Evolutionary conservation across 2,888 invertebrate species (phyloP), one percentile per base, ranked within the genome.

Genomic region (Cyrtodaria siliqua): DNA sequence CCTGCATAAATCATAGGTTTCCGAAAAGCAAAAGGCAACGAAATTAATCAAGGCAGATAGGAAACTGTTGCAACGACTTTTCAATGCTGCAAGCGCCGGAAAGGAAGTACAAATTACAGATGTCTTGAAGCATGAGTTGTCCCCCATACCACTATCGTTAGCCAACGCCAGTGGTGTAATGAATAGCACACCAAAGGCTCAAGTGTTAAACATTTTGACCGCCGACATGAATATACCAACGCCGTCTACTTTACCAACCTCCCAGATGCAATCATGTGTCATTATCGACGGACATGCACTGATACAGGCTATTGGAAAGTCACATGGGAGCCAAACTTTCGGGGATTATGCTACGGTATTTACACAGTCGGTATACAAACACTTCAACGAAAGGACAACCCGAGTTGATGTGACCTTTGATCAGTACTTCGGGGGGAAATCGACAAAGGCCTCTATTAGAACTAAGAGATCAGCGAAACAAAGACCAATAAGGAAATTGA

Each of bases 341-440:
- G 50, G 49, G 38, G 60, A 68, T n/a, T 27, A 60, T 53, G 71
- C 52, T 18, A 33, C 56, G 23, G 40, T 52, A n/a, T 75, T 74
- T 55, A 16, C 23, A n/a, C 3, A 52, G 29, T 56, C 64, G 47
- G 59, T 66, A 47, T 74, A 66, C 52, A 29, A 47, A 33, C 27
- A 44, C 55, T 74, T 74, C 38, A 18, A 47, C 23, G 20, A 44
- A n/a, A 18, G 38, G 24, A 62, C 38, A 26, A 18, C 38, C 26
- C 53, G 68, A 33, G 69, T 78, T 8, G 74, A 63, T 62, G 78
- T 78, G 14, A 62, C 78, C 26, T 78, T 76, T 62, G 70, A 69
- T 59, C 63, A n/a, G n/a, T n/a, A n/a, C n/a, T n/a, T n/a, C n/a
- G n/a, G n/a, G n/a, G n/a, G n/a, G n/a, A n/a, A n/a, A n/a, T n/a